A percentile compares a stretch with the other conserved stretches of the same genome.
Evolutionary conservation across 2,888 invertebrate genomes (phyloP).

Genomic region (Pelosia muscerda): DNA sequence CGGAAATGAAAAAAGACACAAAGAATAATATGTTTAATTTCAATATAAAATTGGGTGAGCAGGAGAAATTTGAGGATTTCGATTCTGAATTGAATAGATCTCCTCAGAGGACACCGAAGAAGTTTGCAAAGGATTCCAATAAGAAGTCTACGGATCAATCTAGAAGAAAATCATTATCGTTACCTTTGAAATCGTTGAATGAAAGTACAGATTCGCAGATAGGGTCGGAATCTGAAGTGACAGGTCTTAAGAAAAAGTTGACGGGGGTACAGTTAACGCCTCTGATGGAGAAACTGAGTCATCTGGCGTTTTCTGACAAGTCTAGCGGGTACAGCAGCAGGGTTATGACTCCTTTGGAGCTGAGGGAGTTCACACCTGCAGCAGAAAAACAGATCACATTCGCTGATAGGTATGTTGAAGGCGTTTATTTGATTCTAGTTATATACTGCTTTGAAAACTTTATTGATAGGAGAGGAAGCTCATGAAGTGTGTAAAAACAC

Average conservation of each 20-base stretch:
- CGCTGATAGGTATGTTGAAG: constrained; percentile 64
- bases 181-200: constrained; percentile 91
- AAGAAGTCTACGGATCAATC: constrained; percentile 74
- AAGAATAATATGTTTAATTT: constrained; percentile 80
- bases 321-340: constrained; percentile 90
- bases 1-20: constrained; percentile 81
- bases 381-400: constrained; percentile 75
- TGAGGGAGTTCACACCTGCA: constrained; percentile 77
- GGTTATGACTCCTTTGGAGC: constrained; percentile 88
- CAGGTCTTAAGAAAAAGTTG: constrained; percentile 83
- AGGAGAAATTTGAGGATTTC: constrained; percentile 82
- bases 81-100: constrained; percentile 79
- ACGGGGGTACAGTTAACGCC: constrained; percentile 92
- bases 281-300: constrained; percentile 92
- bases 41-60: constrained; percentile 72
- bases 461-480: no score
- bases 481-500: no score
- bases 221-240: constrained; percentile 68
- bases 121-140: constrained; percentile 69
- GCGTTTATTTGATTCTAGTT: background rate
- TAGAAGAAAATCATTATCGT: constrained; percentile 87
- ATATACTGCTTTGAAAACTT: background rate
- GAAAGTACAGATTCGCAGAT: constrained; percentile 75
- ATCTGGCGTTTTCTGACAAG: constrained; percentile 90
- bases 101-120: constrained; percentile 80